Evolutionary conservation across 2,113 vertebrate species (phyloP).

Genomic region (Amazona vittata): DNA sequence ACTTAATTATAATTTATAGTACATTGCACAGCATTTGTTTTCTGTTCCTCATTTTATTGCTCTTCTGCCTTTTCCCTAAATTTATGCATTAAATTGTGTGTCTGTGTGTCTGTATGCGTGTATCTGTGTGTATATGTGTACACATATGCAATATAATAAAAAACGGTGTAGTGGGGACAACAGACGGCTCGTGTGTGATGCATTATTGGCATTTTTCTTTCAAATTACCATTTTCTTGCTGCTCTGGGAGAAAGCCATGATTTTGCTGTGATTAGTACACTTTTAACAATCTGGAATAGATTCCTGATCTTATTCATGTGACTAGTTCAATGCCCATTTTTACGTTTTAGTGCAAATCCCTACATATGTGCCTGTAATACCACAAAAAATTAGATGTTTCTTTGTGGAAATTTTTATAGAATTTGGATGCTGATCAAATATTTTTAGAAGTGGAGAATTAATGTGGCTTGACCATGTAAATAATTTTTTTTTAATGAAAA

Average conservation of each 20-base stretch:
- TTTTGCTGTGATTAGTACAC: slow-evolving; percentile 42
- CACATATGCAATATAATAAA: slow-evolving; percentile 64
- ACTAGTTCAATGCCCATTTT: slow-evolving; percentile 47
- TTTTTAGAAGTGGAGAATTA: slow-evolving; percentile 65
- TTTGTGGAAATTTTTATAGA: slow-evolving; percentile 61
- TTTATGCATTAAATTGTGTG: slow-evolving; percentile 34
- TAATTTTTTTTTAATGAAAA: slow-evolving; percentile 66
- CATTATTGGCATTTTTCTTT: slow-evolving; percentile 63
- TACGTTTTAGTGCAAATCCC: slow-evolving; percentile 57
- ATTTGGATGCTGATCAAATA: slow-evolving; percentile 67
- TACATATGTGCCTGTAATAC: slow-evolving; percentile 69
- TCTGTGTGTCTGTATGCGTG: not conserved
- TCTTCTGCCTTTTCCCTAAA: slow-evolving; percentile 44
- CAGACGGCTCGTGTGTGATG: slow-evolving; percentile 56
- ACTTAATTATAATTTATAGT: slow-evolving; percentile 68
- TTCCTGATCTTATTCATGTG: slow-evolving; percentile 59
- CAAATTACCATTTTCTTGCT: slow-evolving; percentile 67
- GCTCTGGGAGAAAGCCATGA: slow-evolving; percentile 67
- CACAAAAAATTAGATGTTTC: slow-evolving; percentile 66
- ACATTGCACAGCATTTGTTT: slow-evolving; percentile 64
- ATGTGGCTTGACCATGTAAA: slow-evolving; percentile 59
- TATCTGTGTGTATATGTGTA: slow-evolving; percentile 52
- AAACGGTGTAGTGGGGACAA: slow-evolving; percentile 64
- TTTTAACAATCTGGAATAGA: slow-evolving; percentile 64
- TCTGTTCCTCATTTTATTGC: slow-evolving; percentile 48